Evolutionary conservation across 2,113 vertebrate species (phyloP), one percentile per base, ranked within the genome.

Genomic region (Hirundichthys speculiger): DNA sequence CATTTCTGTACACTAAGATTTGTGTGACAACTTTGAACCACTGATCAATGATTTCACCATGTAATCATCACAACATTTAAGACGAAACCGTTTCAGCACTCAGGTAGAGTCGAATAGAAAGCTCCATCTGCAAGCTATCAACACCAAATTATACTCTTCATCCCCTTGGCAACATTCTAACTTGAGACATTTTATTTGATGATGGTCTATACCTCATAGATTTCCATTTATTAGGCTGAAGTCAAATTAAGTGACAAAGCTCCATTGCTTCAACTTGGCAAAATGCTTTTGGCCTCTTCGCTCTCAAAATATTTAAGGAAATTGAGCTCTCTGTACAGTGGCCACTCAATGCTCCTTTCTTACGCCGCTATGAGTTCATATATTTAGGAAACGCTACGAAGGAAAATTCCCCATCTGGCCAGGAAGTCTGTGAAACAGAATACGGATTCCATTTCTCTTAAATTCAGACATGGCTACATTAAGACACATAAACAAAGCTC

Each of bases 391-490:
- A 62, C 40, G 12, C 71, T 79, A 64, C 45, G 42, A 70, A 82
- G 84, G 73, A 82, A 87, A 85, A 75, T 66, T 78, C 65, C 70
- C 75, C 79, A 50, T 77, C 73, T 80, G 75, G 68, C 42, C 59
- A 77, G 82, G 75, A 87, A 86, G 86, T 65, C 83, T 64, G 68
- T 88, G 86, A 91, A 90, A 89, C 49, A 69, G 51, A 82, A 87
- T 86, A 89, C 75, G 87, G 64, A 80, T 80, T 77, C 47, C 14
- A 74, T 88, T 81, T 86, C 80, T 85, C 68, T 73, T 75, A 58
- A 79, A 83, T 74, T 90, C 43, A 73, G 60, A 81, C 18, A 20
- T 22, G 58, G 75, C 27, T 56, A 74, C 63, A 59, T 83, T 60
- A 84, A 86, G 68, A 77, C 12, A 52, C 65, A 86, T 80, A 88